Evolutionary conservation across 2,888 invertebrate species (phyloP).

Genomic region (Diachrysia chrysitis): DNA sequence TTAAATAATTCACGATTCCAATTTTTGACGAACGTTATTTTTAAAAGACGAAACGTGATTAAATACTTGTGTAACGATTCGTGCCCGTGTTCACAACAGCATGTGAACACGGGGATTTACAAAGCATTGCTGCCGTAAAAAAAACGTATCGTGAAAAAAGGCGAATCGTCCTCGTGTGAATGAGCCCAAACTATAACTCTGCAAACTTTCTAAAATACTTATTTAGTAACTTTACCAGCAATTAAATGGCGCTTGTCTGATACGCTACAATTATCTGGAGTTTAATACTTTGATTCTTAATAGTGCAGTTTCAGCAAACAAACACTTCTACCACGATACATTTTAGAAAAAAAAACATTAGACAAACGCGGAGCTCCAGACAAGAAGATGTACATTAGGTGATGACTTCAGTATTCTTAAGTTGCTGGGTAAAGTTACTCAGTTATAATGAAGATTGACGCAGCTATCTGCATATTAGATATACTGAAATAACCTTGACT

Average conservation of each 20-base stretch:
- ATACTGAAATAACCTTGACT: not conserved
- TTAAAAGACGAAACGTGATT: too few relatives aligned
- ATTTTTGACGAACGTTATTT: too few relatives aligned
- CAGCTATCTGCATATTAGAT: not conserved
- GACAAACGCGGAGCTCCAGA: not conserved
- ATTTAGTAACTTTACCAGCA: not conserved
- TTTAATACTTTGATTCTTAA: not conserved
- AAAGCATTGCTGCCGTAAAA: too few relatives aligned
- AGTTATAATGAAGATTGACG: not conserved
- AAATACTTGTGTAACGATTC: too few relatives aligned
- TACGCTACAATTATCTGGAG: not conserved
- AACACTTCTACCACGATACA: not conserved
- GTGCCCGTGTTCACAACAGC: too few relatives aligned
- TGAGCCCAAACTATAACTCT: not conserved
- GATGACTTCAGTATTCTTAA: too few relatives aligned
- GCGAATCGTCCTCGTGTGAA: too few relatives aligned
- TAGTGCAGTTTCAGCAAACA: not conserved
- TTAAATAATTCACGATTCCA: too few relatives aligned
- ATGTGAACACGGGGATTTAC: too few relatives aligned
- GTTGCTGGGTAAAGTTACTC: not conserved
- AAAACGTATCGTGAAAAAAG: too few relatives aligned
- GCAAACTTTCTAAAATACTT: not conserved
- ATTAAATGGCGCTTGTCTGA: not conserved
- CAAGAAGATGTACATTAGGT: not conserved
- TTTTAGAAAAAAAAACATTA: not conserved